Percentiles rank a stretch among this genome's conserved stretches.
phyloP scores from a whole-genome alignment of 2,888 invertebrate genomes.

The Himalopsyche japonica region DNA sequence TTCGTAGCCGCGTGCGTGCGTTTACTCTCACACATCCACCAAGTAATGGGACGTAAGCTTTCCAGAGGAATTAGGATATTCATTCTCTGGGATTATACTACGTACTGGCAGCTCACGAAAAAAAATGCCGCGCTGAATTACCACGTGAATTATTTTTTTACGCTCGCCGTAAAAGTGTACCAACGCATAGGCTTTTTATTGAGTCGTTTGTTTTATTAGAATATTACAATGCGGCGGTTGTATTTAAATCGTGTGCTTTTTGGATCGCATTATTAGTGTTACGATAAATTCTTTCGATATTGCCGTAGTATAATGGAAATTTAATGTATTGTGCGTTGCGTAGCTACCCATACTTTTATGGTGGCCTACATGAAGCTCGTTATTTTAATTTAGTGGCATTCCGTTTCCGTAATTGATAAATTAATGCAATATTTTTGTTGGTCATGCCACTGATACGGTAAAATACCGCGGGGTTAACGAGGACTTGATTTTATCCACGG shows the following conservation, averaged over 20 bases:
- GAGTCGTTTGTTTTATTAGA: not conserved
- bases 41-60: constrained; percentile 3
- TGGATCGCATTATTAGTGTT: not conserved
- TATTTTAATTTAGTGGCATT: not conserved
- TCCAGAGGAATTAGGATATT: constrained; percentile 15
- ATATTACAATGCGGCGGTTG: not conserved
- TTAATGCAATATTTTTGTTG: not conserved
- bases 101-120: not conserved
- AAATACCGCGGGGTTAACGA: not conserved
- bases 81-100: constrained; percentile 10
- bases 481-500: not conserved
- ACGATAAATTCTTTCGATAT: not conserved
- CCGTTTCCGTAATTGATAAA: not conserved
- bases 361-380: not conserved
- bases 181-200: not conserved
- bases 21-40: not conserved
- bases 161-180: not conserved
- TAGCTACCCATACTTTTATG: not conserved
- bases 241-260: not conserved
- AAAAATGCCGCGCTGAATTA: not conserved
- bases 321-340: not conserved
- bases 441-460: not conserved
- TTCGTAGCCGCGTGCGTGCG: constrained; percentile 10
- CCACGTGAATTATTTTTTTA: not conserved
- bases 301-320: not conserved